Evolutionary conservation across 2,888 invertebrate genomes (phyloP), one percentile per base, ranked within the genome.

Genomic region (Neoaliturus tenellus): DNA sequence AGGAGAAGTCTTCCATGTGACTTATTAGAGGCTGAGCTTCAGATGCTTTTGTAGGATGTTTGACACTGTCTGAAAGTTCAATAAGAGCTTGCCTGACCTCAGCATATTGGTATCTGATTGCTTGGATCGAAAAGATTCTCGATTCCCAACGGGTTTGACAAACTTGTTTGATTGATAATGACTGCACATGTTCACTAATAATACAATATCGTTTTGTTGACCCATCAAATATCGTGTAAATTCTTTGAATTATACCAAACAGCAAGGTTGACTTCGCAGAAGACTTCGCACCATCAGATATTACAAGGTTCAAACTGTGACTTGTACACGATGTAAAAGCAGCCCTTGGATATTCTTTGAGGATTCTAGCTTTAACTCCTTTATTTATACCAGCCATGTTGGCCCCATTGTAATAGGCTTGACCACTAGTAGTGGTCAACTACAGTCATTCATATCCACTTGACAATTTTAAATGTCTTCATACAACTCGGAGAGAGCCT

Each of bases 131-230:
- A 73, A 73, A 83, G 12, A 84, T 48, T 69, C 85, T 44, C 35
- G 83, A 69, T 82, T 87, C 86, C 86, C 87, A 87, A 44, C 86
- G 31, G 48, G 86, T 86, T 39, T 86, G 84, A 83, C 86, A 85
- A 41, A 86, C 85, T 71, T 85, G 35, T 35, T 35, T 51, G 5
- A 51, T 51, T 25, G 85, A 82, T 48, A 86, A 28, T 67, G 35
- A 78, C 31, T 81, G 71, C 41, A 84, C 82, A 80, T 86, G 82
- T 39, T 86, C 55, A 28, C 78, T 55, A 51, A 85, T 83, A 28
- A 85, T 35, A 73, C 44, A 51, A 84, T 82, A 86, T n/a, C 85
- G 48, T 78, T 85, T 82, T 14, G 82, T 55, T 69, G 84, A 80
- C n/a, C 31, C 44, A 39, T 85, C 44, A 62, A 86, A 86, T 28